Base-by-base conservation (phyloP, 2,888 invertebrate genomes). In the Latrodectus elegans region DNA sequence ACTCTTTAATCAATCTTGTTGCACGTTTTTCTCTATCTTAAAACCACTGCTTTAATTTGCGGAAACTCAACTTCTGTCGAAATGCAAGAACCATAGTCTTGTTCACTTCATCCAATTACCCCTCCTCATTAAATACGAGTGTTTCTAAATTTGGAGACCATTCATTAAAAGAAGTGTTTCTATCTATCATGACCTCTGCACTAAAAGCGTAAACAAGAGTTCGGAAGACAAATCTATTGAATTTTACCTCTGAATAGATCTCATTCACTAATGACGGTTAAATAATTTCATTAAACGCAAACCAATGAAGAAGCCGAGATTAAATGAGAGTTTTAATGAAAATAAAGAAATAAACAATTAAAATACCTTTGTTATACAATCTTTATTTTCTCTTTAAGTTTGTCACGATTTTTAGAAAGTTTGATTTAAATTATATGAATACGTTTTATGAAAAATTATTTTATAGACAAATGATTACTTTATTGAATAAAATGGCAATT, bases 81-180 rank as follows among this genome's bases (percentile, higher is more conserved):
- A 74, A 70, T 67, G 67, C 49, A 72, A 73, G 49, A 84, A 17
- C 76, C 71, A 76, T 71, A 70, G 70, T 78, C 77, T 78, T 55
- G 72, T 65, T 78, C n/a, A 73, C 49, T 17, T 71, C 73, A 78
- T 84, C 84, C 84, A 84, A 84, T 84, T 84, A 84, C 72, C 77
- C 53, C 49, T 65, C 60, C 84, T 84, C 84, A 84, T 84, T 84
- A 84, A 71, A 67, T 77, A 84, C 84, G 55, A 84, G 77, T 77
- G 84, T 84, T 84, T 84, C 84, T 78, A 84, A 84, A 74, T 84
- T 84, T 84, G 67, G 84, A 38, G 64, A 64, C 65, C 78, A 78
- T 84, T 84, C 77, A 84, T 84, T 84, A 84, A 84, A 84, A 78
- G 71, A 84, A 78, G 84, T 84, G 65, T 83, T 83, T 60, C 64